A percentile compares a stretch with the other conserved stretches of the same genome.
These are phyloP conservation scores for Hemicordylus capensis DNA, from an alignment of 2,113 vertebrate genomes.

Conservation along the genomic window DNA sequence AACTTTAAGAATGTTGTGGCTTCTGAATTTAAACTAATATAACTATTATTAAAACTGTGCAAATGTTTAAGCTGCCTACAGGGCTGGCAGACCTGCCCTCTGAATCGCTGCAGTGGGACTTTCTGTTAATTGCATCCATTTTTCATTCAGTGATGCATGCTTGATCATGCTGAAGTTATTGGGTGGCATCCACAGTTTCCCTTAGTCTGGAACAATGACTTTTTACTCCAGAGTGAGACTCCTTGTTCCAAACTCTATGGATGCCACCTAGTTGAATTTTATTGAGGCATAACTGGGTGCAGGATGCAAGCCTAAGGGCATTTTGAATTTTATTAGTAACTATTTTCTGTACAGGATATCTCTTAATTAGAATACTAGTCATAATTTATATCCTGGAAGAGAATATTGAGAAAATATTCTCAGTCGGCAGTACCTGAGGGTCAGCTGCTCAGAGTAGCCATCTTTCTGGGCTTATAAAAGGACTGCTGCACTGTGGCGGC, in stretches of 20 bases:
- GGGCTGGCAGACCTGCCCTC: background rate
- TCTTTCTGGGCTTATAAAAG: too few relatives aligned
- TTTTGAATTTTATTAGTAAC: background rate
- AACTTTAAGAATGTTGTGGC: slow-evolving; percentile 16
- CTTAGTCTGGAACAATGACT: too few relatives aligned
- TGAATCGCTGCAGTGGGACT: background rate
- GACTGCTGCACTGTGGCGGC: too few relatives aligned
- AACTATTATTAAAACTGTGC: background rate
- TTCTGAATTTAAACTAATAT: slow-evolving; percentile 5
- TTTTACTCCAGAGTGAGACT: too few relatives aligned
- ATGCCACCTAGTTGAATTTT: too few relatives aligned
- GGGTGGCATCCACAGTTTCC: too few relatives aligned
- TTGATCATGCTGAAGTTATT: background rate
- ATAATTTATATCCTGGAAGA: background rate
- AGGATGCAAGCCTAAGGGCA: background rate
- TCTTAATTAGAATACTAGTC: background rate
- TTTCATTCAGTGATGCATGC: slow-evolving; percentile 39
- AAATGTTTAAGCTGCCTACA: too few relatives aligned
- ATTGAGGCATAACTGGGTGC: background rate
- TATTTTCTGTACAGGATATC: background rate
- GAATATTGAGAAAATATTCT: slow-evolving; percentile 12
- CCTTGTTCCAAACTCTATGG: too few relatives aligned
- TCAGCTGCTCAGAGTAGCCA: too few relatives aligned
- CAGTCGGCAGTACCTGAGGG: too few relatives aligned
- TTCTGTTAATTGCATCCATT: slow-evolving; percentile 36